Base-by-base conservation (phyloP, 2,113 vertebrate genomes). In the Psammodynastes pulverulentus region DNA sequence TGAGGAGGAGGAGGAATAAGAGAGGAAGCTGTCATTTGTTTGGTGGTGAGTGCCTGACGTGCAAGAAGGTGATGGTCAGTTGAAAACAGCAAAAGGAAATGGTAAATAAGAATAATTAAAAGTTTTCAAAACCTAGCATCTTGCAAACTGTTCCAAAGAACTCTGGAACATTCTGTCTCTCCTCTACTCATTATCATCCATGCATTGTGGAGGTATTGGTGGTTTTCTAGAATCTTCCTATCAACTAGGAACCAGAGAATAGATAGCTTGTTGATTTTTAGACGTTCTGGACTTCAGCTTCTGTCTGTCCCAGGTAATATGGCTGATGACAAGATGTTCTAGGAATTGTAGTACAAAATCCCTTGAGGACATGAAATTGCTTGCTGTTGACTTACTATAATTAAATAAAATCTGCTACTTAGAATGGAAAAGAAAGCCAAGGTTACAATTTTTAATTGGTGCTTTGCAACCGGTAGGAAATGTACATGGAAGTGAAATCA, bases 361-460 rank as follows among this genome's bases (percentile, higher is more conserved):
- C 13, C 29, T 13, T 15, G 2, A 67, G n/a, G 67, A 72, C 13
- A 72, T 72, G n/a, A 39, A 34, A 34, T 8, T 72, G n/a, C 67
- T 34, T 72, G 62, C 62, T 72, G n/a, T 13, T 17, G 62, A 87
- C 90, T 90, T 89, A 90, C 90, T 91, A 90, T 94, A 93, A 96
- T 94, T 95, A 95, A 93, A 97, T 90, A 91, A 91, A 89, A 97
- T 95, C 92, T 92, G 62, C 95, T 90, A 86, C 90, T 86, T 49
- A 0, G 84, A 4, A 92, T 94, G 0, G 26, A 21, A 87, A 0
- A 1, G 39, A n/a, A 86, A 88, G 52, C 53, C 43, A 54, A 91
- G 79, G 86, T 19, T 3, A 9, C 3, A 56, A 91, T 90, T 53
- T 45, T 0, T 84, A 13, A 58, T 45, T 58, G 9, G 51, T 54